These are phyloP conservation scores for Gryllus bimaculatus DNA, from an alignment of 1,140 invertebrate species.

Conservation along the genomic window DNA sequence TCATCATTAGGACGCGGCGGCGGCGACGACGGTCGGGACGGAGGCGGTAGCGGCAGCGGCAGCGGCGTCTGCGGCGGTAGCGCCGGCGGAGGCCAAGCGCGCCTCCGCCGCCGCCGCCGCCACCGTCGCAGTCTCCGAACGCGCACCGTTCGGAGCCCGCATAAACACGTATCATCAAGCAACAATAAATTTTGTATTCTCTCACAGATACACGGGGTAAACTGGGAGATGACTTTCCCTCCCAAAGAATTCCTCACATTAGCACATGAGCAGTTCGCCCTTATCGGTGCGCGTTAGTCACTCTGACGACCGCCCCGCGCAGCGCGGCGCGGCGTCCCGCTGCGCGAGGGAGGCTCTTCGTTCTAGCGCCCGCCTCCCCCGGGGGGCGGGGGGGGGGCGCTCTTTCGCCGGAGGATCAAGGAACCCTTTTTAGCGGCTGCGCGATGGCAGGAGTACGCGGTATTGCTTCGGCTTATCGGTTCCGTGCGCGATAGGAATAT, in stretches of 20 bases:
- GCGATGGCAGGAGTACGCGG: too few species aligned
- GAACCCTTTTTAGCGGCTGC: too few species aligned
- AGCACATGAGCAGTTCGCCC: background rate
- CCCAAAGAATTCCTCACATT: background rate
- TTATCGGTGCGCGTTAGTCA: background rate
- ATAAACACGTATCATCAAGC: slow-evolving; percentile 4
- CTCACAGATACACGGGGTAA: background rate
- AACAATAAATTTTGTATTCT: slow-evolving; percentile 6
- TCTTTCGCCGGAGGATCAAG: too few species aligned
- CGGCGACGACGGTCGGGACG: background rate
- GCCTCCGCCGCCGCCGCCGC: too few species aligned
- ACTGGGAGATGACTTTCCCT: slow-evolving; percentile 3
- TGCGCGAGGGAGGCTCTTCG: too few species aligned
- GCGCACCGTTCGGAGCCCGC: background rate
- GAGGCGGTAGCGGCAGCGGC: background rate
- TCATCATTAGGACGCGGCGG: background rate
- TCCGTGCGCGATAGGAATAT: too few species aligned
- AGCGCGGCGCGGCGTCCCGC: too few species aligned
- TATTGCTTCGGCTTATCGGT: too few species aligned
- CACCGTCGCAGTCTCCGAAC: background rate
- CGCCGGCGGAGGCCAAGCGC: too few species aligned
- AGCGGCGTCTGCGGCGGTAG: too few species aligned
- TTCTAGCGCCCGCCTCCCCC: too few species aligned
- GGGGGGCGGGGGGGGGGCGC: too few species aligned
- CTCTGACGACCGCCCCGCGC: background rate